Conservation (phyloP, 2,797 vertebrate species). For the Morelia viridis region DNA sequence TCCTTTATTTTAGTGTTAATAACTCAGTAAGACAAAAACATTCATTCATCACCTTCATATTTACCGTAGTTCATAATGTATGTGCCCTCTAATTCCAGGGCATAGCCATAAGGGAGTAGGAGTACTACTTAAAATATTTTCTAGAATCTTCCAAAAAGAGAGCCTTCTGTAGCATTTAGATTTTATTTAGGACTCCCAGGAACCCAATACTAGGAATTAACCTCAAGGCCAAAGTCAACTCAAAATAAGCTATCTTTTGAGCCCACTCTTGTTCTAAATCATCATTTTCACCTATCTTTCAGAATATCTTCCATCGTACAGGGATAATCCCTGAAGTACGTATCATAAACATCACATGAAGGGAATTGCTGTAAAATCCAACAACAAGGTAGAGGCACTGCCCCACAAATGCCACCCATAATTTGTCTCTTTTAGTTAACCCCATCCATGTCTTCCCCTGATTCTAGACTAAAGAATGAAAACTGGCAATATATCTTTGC, state of each 20-base stretch:
- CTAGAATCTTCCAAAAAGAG: neutral
- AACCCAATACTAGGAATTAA: neutral
- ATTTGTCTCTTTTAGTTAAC: neutral
- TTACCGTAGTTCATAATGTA: neutral
- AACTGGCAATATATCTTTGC: neutral
- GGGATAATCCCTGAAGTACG: neutral
- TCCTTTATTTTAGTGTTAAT: neutral
- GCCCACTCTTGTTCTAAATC: neutral
- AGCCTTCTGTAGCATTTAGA: neutral
- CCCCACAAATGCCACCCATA: neutral
- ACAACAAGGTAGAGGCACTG: too few relatives aligned
- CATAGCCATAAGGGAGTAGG: neutral
- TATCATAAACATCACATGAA: neutral
- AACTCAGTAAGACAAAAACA: neutral
- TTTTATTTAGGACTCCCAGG: neutral
- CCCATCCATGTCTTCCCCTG: neutral
- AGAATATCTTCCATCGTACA: neutral
- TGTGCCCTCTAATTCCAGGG: neutral
- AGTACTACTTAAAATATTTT: neutral
- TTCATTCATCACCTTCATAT: neutral
- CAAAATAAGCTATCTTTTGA: constrained; percentile 31
- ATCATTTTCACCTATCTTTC: neutral
- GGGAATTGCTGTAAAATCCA: neutral
- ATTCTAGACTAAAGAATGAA: neutral
- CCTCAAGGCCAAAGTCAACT: neutral